Evolutionary conservation across 2,797 vertebrate genomes (phyloP), one percentile per base, ranked within the genome.

Genomic region (Crotalus adamanteus): DNA sequence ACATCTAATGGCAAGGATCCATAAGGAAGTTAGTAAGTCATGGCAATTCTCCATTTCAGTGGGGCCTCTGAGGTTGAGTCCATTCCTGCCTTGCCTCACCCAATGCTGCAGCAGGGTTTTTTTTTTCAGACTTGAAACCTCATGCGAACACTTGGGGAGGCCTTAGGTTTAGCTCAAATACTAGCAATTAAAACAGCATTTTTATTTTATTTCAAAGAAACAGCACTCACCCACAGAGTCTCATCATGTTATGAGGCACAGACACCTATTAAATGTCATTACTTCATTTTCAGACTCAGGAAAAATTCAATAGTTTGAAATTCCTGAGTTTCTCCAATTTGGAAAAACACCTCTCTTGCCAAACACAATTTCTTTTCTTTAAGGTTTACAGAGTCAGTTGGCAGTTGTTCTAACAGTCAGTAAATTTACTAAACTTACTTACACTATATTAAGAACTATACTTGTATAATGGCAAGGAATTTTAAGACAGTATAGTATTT

Each of bases 401-500:
- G 1, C 60, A 65, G n/a, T 47, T 7, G 28, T 87, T 94, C 87
- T 94, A 92, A n/a, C 90, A 85, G 31, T 26, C 42, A n/a, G 11
- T 93, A 56, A 93, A 95, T 94, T 86, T 78, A 0, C 2, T 85
- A 90, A 83, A 42, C 47, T 88, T 93, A 42, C 47, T 88, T 93
- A 47, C 22, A 69, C 86, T 69, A 18, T 87, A 69, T 53, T 55
- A 86, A 83, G 16, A 53, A 91, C 93, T 94, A 16, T 1, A 8
- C 86, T 73, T 59, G 92, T 0, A n/a, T 37, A 91, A 65, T 22
- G 86, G 51, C n/a, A 91, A 47, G 90, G 31, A 37, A 63, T 28
- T 59, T 9, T 28, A 65, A 25, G 13, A 86, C n/a, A 8, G 12
- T 5, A 87, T 0, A 90, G 31, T 83, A 83, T 83, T 83, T n/a